Evolutionary conservation across 2,797 vertebrate species (phyloP), one percentile per base, ranked within the genome.

Genomic region (Eospalax fontanierii): DNA sequence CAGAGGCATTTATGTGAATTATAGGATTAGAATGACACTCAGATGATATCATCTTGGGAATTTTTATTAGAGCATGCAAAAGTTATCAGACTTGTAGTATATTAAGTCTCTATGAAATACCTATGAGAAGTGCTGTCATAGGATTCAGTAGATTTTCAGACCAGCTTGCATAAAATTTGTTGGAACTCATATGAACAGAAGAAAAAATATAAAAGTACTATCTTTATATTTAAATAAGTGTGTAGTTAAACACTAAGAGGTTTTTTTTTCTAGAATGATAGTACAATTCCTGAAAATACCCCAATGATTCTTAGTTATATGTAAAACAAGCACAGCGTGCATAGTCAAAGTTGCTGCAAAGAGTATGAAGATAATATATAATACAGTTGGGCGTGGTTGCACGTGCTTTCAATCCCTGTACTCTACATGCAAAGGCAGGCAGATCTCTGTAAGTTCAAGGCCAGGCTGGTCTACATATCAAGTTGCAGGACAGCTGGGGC

Each of bases 121-220:
- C 87, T n/a, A 38, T 86, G 38, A 75, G 38, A n/a, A 40, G 12
- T 0, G 16, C 57, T 85, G 4, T 11, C 59, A 5, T 85, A 40
- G 87, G 70, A 95, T 35, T 94, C 50, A 65, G 38, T 89, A 75
- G 1, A 81, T 21, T 78, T 78, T 76, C 46, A 90, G 35, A 90
- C 65, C 18, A 91, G 30, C 28, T 73, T 80, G 15, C 16, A 14
- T 87, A 43, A 33, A 90, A 76, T 73, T 63, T 89, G 6, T 65
- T 46, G 61, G 75, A 88, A 94, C 40, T 75, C 71, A 59, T 46
- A n/a, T 46, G 79, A 95, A 73, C 12, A 89, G 54, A 19, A 92
- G 7, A 38, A 93, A 94, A 50, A 96, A 95, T 61, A 28, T 61
- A 35, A 84, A 93, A 94, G 12, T 73, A 10, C 68, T 79, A 90